Percentiles rank a stretch among this genome's conserved stretches.
Conservation (phyloP, 1,140 invertebrate species). For the Musca vetustissima region DNA sequence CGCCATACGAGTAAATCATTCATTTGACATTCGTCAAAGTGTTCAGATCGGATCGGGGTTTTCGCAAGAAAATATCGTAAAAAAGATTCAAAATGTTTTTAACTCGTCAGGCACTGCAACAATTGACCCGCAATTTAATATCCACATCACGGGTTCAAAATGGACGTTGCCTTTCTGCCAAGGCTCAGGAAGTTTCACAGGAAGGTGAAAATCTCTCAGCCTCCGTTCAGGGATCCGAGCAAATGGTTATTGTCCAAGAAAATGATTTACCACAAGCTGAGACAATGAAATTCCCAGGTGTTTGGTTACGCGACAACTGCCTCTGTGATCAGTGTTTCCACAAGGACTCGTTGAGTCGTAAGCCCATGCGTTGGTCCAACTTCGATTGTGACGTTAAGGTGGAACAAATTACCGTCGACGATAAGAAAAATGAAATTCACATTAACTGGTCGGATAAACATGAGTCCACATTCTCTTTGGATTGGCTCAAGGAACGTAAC, state of each 20-base stretch:
- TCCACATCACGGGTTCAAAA: too few relatives aligned
- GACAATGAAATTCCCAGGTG: conserved; percentile 60
- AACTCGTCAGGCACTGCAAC: background rate
- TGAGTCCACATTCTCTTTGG: conserved; percentile 51
- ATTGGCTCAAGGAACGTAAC: conserved; percentile 63
- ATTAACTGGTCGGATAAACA: conserved; percentile 65
- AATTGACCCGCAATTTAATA: background rate
- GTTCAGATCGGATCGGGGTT: background rate
- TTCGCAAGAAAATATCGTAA: background rate
- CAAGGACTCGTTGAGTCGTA: conserved; percentile 60
- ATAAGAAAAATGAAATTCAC: conserved; percentile 27
- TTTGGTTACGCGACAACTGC: conserved; percentile 72
- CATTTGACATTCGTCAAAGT: background rate
- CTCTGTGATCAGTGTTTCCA: conserved; percentile 67
- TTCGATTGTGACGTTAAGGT: conserved; percentile 39
- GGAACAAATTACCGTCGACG: conserved; percentile 32
- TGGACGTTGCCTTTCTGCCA: too few relatives aligned
- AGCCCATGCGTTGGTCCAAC: conserved; percentile 47
- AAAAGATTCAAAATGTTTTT: conserved; percentile 4
- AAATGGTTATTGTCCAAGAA: conserved; percentile 31
- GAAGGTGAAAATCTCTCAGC: background rate
- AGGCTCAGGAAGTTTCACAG: too few relatives aligned
- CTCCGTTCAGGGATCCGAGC: conserved; percentile 2
- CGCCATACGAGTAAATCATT: background rate
- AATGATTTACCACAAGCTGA: conserved; percentile 26